A percentile compares a stretch with the other conserved stretches of the same genome.
Conservation (phyloP, 2,888 invertebrate species). For the Itoplectis maculator region DNA sequence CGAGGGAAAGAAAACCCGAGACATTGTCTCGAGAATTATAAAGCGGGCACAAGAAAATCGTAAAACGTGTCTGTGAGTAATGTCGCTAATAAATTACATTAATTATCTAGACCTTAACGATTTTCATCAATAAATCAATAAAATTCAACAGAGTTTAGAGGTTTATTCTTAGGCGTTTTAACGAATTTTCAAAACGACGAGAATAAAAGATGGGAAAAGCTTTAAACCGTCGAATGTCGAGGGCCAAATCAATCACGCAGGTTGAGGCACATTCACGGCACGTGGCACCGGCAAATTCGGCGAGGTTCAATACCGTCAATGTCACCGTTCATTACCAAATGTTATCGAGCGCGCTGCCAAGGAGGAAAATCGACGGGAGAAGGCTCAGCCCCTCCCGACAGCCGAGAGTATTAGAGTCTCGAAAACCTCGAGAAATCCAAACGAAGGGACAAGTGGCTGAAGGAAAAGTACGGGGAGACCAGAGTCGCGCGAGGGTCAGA, state of each 20-base stretch:
- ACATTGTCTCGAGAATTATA: background rate
- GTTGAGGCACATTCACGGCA: background rate
- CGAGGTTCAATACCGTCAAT: slow-evolving; percentile 61
- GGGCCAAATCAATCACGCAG: background rate
- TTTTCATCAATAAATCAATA: no score
- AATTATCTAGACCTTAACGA: no score
- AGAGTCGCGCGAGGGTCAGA: slow-evolving; percentile 12
- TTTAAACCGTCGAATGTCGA: background rate
- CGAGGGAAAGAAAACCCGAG: background rate
- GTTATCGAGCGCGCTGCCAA: slow-evolving; percentile 53
- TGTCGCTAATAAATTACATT: no score
- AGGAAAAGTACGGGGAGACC: slow-evolving; percentile 62
- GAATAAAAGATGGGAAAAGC: background rate
- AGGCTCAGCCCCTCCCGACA: slow-evolving; percentile 35
- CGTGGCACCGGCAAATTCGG: slow-evolving; percentile 21
- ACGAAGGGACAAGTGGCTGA: slow-evolving; percentile 54
- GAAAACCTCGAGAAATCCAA: slow-evolving; percentile 72
- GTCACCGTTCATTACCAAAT: slow-evolving; percentile 75
- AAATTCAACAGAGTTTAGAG: no score
- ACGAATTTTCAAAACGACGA: background rate
- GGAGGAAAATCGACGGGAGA: slow-evolving; percentile 12
- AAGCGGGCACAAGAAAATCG: background rate
- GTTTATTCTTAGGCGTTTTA: background rate
- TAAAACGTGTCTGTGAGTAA: no score
- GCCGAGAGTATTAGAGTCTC: slow-evolving; percentile 73